phyloP scores from a whole-genome alignment of 2,113 vertebrate species.

The Pygoscelis antarcticus region DNA sequence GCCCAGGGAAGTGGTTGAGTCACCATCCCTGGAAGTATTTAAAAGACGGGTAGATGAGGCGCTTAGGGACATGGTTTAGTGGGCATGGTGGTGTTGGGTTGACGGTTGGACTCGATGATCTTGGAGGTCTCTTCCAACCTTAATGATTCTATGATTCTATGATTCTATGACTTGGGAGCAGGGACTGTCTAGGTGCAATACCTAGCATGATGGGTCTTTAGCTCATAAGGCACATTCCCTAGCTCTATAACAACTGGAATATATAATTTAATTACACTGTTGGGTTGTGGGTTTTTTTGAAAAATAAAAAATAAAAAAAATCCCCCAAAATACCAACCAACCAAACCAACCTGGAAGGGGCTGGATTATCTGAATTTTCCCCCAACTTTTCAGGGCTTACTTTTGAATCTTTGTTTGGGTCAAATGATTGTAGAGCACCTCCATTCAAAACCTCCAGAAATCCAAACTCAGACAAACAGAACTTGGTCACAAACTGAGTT shows the following conservation, averaged over 20 bases:
- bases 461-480: not conserved
- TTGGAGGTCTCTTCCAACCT: too few species aligned
- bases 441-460: not conserved
- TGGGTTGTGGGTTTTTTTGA: too few species aligned
- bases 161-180: not conserved
- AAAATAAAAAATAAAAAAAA: not conserved
- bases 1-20: too few species aligned
- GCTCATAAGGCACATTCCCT: not conserved
- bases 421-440: not conserved
- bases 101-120: too few species aligned
- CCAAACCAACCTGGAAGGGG: fast-evolving
- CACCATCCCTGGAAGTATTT: too few species aligned
- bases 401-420: not conserved
- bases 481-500: not conserved
- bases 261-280: not conserved
- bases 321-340: not conserved
- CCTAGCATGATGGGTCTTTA: fast-evolving
- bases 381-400: not conserved
- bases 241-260: not conserved
- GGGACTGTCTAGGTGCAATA: too few species aligned
- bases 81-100: too few species aligned
- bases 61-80: too few species aligned
- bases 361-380: not conserved
- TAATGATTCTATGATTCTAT: too few species aligned
- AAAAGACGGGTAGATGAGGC: too few species aligned